phyloP scores from a whole-genome alignment of 2,797 vertebrate species.

The Schizothorax lantsangensis region DNA sequence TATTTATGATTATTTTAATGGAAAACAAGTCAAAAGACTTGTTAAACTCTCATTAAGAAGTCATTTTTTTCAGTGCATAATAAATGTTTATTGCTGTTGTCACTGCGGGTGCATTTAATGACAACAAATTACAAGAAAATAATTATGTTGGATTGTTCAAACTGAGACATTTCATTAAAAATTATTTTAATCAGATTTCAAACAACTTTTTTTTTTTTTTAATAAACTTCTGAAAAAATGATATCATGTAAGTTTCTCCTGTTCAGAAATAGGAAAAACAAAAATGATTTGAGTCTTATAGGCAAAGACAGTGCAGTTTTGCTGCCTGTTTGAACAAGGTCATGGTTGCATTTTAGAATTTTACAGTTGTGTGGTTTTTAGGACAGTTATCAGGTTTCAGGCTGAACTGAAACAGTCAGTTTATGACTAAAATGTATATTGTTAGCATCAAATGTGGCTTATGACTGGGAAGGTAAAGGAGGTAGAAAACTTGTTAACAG shows the following conservation, averaged over 20 bases:
- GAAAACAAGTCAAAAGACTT: background rate
- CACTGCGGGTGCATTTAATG: background rate
- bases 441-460: background rate
- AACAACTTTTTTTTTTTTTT: background rate
- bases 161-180: background rate
- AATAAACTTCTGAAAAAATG: background rate
- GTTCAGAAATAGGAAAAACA: background rate
- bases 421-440: background rate
- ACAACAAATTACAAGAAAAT: background rate
- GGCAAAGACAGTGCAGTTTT: background rate
- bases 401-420: background rate
- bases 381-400: background rate
- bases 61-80: background rate
- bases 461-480: background rate
- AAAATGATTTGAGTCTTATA: background rate
- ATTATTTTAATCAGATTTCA: background rate
- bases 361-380: background rate
- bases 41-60: background rate
- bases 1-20: background rate
- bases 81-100: constrained; percentile 3
- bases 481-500: background rate
- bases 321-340: background rate
- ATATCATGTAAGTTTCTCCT: background rate
- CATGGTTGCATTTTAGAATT: background rate
- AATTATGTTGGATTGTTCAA: background rate